Evolutionary conservation across 1,140 invertebrate genomes (phyloP).

Genomic region (Trichonephila clavipes): DNA sequence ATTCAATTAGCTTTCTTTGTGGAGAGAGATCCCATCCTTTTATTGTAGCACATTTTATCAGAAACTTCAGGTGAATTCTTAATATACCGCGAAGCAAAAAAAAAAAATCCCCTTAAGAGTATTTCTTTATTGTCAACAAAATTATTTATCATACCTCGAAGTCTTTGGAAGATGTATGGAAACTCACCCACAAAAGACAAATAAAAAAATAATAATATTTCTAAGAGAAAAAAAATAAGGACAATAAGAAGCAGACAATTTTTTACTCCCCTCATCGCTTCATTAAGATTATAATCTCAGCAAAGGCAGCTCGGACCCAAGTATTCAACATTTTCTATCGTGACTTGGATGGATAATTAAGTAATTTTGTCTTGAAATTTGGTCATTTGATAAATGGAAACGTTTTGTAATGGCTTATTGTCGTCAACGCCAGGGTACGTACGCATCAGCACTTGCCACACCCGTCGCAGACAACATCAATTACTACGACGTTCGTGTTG

Average conservation of each 20-base stretch:
- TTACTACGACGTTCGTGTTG: not conserved
- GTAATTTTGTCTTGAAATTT: not conserved
- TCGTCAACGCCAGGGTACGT: not conserved
- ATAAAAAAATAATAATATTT: not conserved
- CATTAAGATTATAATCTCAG: not conserved
- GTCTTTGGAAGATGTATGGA: no score
- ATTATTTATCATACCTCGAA: no score
- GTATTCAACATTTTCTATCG: not conserved
- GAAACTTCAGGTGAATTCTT: no score
- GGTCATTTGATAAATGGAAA: not conserved
- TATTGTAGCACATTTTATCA: no score
- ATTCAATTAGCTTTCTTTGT: not conserved
- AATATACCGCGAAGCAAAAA: no score
- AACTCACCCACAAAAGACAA: not conserved
- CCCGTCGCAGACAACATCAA: slow-evolving; percentile 17
- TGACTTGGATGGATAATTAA: not conserved
- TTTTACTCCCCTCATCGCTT: not conserved
- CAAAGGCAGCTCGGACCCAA: not conserved
- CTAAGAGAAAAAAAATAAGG: no score
- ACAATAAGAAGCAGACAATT: no score
- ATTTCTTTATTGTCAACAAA: no score
- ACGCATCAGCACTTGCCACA: not conserved
- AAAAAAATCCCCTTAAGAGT: no score
- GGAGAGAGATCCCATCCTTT: not conserved
- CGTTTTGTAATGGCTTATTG: not conserved